Base-by-base conservation (phyloP, 2,888 invertebrate species). In the Tenthredo notha region DNA sequence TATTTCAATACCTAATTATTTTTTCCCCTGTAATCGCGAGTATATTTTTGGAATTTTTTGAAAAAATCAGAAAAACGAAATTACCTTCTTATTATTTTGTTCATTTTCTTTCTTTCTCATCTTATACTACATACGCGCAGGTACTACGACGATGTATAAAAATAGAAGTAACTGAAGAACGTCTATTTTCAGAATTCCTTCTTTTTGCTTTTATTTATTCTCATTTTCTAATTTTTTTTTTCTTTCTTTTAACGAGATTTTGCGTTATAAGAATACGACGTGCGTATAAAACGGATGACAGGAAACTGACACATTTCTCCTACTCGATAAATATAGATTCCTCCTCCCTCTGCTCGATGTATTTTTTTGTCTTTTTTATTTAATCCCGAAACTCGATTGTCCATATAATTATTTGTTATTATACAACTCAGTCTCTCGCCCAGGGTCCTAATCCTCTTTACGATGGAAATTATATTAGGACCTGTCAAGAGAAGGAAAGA, bases 401-500 rank as follows among this genome's bases (percentile, higher is more conserved):
- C 65, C 3, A n/a, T 65, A 21, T 29, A 21, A 29, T 65, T 65
- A 21, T 65, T 65, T 65, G 3, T 15, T 67, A 67, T 33, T 12
- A 33, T 33, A 67, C 15, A 18, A 33, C 25, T 18, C 15, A 33
- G 33, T 67, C 33, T 33, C 67, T 25, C 25, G 61, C 25, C 54
- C n/a, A 3, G 25, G 29, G 33, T 15, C 29, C 29, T 18, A 18
- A 67, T 67, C 33, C 67, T 15, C 33, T 67, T 67, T 67, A 33
- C 29, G 33, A 67, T 67, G 5, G 67, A 67, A 67, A 67, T 67
- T 29, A 67, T 25, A 67, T 67, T 33, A 33, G 18, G 67, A 67
- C 12, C 12, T 67, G 33, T 67, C 21, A 12, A 61, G 25, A 12
- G 61, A 61, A 25, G 33, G 15, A 70, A 70, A 37, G 18, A n/a